phyloP scores from a whole-genome alignment of 2,113 vertebrate species.

The Proteles cristata region DNA sequence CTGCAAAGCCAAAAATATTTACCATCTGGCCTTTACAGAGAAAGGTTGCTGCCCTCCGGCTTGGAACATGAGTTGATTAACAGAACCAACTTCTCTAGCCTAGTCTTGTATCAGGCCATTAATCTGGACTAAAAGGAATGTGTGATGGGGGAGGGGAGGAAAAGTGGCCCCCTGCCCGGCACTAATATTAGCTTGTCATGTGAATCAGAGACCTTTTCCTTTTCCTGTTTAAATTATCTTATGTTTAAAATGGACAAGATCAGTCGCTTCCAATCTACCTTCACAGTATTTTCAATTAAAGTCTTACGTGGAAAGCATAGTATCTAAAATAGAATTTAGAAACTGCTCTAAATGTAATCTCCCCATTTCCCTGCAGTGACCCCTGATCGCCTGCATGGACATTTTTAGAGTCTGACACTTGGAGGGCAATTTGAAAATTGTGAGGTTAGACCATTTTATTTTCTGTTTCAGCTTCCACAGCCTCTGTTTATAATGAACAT shows the following conservation, averaged over 20 bases:
- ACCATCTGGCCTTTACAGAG: conserved; percentile 6
- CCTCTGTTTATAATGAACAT: conserved; percentile 10
- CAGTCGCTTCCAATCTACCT: not conserved
- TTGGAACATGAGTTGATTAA: not conserved
- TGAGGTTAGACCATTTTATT: not conserved
- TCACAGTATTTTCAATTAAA: conserved; percentile 17
- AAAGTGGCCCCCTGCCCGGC: not conserved
- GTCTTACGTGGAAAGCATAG: not conserved
- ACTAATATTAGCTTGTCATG: not conserved
- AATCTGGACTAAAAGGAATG: not conserved
- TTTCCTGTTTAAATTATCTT: not conserved
- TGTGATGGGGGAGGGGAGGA: not conserved
- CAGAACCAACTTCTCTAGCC: not conserved
- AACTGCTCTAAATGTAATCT: not conserved
- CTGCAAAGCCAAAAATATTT: not conserved
- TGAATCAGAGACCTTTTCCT: not conserved
- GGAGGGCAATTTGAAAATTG: not conserved
- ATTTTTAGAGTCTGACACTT: not conserved
- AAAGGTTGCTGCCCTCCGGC: not conserved
- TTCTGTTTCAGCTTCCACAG: not conserved
- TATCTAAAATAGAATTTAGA: conserved; percentile 10
- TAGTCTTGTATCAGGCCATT: not conserved
- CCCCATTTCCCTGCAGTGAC: rapidly evolving
- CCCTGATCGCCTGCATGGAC: not conserved
- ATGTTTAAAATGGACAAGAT: conserved; percentile 26